phyloP scores from a whole-genome alignment of 2,113 vertebrate species.

The Colius striatus region DNA sequence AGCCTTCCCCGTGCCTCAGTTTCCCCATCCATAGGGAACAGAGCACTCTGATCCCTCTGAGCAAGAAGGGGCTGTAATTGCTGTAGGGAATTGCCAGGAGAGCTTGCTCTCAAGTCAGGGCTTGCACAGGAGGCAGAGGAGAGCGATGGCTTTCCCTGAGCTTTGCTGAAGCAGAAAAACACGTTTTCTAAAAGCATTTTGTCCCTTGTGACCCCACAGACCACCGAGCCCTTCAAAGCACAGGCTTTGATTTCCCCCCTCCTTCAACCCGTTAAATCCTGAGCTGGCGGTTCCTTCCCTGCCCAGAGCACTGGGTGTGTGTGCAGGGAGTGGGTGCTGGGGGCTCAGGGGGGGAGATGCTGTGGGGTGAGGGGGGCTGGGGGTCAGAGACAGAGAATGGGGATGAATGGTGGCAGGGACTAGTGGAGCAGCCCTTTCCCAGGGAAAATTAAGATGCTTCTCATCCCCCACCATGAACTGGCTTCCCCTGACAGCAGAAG shows the following conservation, averaged over 20 bases:
- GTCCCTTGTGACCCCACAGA: not conserved
- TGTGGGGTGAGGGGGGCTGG: not conserved
- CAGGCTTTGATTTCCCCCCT: not conserved
- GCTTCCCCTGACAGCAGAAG: not conserved
- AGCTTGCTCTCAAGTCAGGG: not conserved
- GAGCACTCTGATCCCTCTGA: not conserved
- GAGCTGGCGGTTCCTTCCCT: not conserved
- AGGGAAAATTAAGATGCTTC: not conserved
- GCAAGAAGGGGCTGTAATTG: not conserved
- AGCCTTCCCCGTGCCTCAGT: not conserved
- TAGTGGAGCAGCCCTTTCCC: not conserved
- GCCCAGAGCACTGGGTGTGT: accelerated
- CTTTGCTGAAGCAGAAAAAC: not conserved
- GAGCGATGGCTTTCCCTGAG: not conserved
- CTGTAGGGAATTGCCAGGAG: accelerated
- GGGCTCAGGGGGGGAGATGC: not conserved
- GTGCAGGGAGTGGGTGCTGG: not conserved
- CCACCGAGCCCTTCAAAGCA: not conserved
- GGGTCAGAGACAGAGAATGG: not conserved
- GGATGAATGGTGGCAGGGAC: not conserved
- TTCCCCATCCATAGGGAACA: not conserved
- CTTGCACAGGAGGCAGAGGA: not conserved
- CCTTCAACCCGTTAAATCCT: not conserved
- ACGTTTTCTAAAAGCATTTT: not conserved
- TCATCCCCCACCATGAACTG: accelerated